Evolutionary conservation across 2,797 vertebrate species (phyloP).

Genomic region (Epinephelus coioides): DNA sequence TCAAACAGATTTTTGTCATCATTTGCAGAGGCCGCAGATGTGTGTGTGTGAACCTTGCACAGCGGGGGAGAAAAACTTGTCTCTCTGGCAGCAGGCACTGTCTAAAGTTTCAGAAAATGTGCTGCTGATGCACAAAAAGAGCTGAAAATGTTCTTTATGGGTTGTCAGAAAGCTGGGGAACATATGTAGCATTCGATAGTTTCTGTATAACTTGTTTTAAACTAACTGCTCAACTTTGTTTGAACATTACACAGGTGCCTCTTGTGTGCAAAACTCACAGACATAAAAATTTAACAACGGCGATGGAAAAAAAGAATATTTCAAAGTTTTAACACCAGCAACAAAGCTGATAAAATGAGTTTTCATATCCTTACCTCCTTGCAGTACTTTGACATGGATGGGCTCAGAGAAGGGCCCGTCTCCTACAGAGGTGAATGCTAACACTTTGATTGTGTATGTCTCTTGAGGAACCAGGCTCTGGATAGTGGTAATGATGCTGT

Average conservation of each 20-base stretch:
- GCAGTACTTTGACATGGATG: slow-evolving; percentile 97
- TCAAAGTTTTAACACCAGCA: not conserved
- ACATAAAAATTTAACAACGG: not conserved
- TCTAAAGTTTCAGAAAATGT: slow-evolving; percentile 46
- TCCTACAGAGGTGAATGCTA: slow-evolving; percentile 98
- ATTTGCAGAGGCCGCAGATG: slow-evolving; percentile 45
- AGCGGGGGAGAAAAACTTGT: slow-evolving; percentile 27
- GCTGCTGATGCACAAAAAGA: slow-evolving; percentile 31
- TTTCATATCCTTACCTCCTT: slow-evolving; percentile 90
- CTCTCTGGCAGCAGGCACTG: slow-evolving; percentile 31
- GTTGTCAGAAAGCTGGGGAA: slow-evolving; percentile 10
- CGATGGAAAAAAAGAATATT: not conserved
- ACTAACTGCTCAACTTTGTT: not conserved
- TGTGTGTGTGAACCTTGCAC: slow-evolving; percentile 32
- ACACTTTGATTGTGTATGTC: slow-evolving; percentile 95
- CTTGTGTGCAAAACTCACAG: not conserved
- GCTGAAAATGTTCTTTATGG: slow-evolving; percentile 22
- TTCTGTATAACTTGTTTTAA: not conserved
- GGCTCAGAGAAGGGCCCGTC: slow-evolving; percentile 97
- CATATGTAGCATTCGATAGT: not conserved
- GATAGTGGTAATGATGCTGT: slow-evolving; percentile 96
- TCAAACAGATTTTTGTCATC: slow-evolving; percentile 54
- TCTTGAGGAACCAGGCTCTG: slow-evolving; percentile 93
- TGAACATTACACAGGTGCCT: not conserved
- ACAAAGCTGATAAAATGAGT: not conserved